Evolutionary conservation across 2,113 vertebrate species (phyloP).

Genomic region (Silurus glanis): DNA sequence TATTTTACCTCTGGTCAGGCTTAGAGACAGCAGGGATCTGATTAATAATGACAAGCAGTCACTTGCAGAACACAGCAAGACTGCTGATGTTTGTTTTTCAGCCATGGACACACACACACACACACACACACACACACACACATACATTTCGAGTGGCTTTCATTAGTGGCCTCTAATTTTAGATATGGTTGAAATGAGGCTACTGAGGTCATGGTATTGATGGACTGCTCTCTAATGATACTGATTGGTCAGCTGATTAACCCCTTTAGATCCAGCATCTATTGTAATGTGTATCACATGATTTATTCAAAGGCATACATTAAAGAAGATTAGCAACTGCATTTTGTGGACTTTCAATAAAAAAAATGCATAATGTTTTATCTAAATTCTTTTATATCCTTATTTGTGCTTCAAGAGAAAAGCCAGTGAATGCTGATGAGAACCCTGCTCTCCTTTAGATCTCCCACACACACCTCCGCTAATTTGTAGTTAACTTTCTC

Average conservation of each 20-base stretch:
- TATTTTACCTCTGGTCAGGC: constrained; percentile 8
- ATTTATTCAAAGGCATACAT: not conserved
- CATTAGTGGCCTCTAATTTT: not conserved
- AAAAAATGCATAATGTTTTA: not conserved
- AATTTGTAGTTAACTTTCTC: constrained; percentile 9
- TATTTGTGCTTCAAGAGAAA: not conserved
- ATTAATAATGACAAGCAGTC: constrained; percentile 34
- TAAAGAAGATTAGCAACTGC: not conserved
- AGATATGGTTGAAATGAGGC: not conserved
- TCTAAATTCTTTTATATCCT: not conserved
- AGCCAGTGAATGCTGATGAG: constrained; percentile 26
- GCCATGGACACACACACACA: not conserved
- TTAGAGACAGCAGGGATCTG: constrained; percentile 21
- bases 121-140: no score
- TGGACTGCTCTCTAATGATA: not conserved
- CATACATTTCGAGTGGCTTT: not conserved
- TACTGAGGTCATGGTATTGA: constrained; percentile 12
- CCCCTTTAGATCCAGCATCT: not conserved
- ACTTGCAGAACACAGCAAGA: constrained; percentile 25
- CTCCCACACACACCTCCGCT: not conserved
- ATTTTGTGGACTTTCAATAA: no score
- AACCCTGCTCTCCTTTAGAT: constrained; percentile 15
- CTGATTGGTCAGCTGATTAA: not conserved
- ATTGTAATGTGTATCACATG: not conserved
- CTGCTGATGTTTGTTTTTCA: constrained; percentile 27